Evolutionary conservation across 2,797 vertebrate species (phyloP).

Genomic region (Danio choprae): DNA sequence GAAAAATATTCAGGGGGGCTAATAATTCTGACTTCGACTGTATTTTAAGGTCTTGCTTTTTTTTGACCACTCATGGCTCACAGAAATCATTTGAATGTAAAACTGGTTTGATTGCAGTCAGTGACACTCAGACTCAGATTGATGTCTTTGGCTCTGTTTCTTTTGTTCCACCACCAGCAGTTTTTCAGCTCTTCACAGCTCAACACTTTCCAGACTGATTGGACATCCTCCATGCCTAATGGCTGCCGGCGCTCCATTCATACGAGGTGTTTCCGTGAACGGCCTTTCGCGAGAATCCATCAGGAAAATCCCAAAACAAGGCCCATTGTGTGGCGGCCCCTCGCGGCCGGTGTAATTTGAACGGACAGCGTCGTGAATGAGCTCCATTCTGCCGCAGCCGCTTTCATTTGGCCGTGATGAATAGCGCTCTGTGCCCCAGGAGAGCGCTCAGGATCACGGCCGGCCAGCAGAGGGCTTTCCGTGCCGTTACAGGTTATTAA

Average conservation of each 20-base stretch:
- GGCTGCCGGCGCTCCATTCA: constrained; percentile 3
- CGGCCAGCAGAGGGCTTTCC: constrained; percentile 30
- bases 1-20: no score
- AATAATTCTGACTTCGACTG: no score
- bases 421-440: constrained; percentile 46
- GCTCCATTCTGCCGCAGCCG: constrained; percentile 39
- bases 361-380: constrained; percentile 40
- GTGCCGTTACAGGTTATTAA: constrained; percentile 52
- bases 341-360: constrained; percentile 51
- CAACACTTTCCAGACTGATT: constrained; percentile 11
- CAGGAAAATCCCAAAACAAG: constrained; percentile 37
- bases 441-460: constrained; percentile 40
- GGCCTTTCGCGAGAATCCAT: constrained; percentile 37
- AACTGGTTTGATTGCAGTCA: background rate
- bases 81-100: background rate
- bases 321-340: constrained; percentile 46
- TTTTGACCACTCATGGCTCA: background rate
- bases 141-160: constrained; percentile 17
- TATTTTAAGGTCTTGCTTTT: no score
- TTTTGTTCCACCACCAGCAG: constrained; percentile 5
- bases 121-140: constrained; percentile 9
- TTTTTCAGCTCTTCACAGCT: constrained; percentile 13
- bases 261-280: constrained; percentile 17
- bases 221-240: constrained; percentile 25
- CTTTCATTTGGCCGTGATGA: constrained; percentile 54